Conservation (phyloP, 2,888 invertebrate genomes). For the Plebejus melissa region DNA sequence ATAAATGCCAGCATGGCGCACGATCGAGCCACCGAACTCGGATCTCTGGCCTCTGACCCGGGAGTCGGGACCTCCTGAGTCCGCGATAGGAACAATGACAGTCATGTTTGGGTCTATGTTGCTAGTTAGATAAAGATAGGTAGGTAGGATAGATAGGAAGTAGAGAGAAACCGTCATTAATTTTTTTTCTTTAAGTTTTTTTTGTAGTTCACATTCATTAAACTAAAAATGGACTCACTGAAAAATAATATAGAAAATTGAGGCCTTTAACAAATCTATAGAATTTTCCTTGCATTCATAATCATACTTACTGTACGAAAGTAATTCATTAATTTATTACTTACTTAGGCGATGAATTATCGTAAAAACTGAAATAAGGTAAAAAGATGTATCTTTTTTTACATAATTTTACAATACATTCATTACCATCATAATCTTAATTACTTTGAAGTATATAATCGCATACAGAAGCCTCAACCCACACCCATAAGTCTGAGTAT, state of each 20-base stretch:
- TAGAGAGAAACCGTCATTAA: background rate
- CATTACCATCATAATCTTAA: conserved; percentile 16
- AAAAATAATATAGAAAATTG: no score
- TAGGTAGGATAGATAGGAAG: conserved; percentile 3
- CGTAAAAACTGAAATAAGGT: background rate
- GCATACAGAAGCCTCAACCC: conserved; percentile 1
- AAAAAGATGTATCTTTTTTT: background rate
- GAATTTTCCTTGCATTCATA: no score
- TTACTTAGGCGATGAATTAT: background rate
- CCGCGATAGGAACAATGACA: conserved; percentile 34
- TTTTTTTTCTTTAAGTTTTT: background rate
- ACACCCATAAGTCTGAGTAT: conserved; percentile 1
- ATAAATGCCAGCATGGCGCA: conserved; percentile 38
- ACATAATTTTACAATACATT: background rate
- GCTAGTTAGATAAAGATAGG: background rate
- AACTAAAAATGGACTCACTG: no score
- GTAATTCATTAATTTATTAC: no score
- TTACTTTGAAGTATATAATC: conserved; percentile 3
- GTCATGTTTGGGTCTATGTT: conserved; percentile 31
- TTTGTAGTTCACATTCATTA: background rate
- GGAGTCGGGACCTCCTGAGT: conserved; percentile 25
- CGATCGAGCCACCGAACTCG: conserved; percentile 39
- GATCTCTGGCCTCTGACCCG: conserved; percentile 44
- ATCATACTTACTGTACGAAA: no score
- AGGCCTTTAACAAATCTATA: no score